These are phyloP conservation scores for Aegithalos caudatus DNA, from an alignment of 2,113 vertebrate species.

Conservation along the genomic window DNA sequence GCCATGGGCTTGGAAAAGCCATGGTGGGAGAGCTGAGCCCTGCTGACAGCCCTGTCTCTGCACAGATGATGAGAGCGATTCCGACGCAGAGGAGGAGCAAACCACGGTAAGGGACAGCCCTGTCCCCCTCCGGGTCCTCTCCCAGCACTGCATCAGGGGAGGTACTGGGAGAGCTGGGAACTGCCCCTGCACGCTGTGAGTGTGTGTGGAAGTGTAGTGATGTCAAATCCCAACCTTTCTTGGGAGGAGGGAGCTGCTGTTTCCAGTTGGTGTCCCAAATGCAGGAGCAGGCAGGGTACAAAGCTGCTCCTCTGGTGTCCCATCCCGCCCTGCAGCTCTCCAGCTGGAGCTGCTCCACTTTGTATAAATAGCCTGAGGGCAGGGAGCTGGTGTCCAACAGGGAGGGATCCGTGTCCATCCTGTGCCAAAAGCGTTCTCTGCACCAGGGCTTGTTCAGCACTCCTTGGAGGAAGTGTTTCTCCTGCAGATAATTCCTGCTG, in stretches of 20 bases:
- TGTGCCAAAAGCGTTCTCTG: neutral
- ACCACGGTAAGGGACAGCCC: constrained; percentile 81
- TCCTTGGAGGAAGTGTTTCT: neutral
- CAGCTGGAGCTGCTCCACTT: constrained; percentile 36
- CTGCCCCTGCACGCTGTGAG: fast-evolving
- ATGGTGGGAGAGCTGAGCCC: neutral
- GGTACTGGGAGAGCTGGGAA: neutral
- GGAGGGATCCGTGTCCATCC: neutral
- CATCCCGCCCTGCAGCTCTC: neutral
- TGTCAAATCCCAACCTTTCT: neutral
- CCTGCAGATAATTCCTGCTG: neutral
- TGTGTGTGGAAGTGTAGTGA: neutral
- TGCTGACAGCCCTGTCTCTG: neutral
- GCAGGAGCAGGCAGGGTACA: neutral
- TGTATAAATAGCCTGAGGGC: constrained; percentile 10
- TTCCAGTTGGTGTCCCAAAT: neutral
- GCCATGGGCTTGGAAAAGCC: neutral
- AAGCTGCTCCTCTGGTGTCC: neutral
- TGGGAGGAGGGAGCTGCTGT: neutral
- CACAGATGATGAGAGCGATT: constrained; percentile 96
- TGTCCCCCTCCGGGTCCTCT: neutral
- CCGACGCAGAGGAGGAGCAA: constrained; percentile 94
- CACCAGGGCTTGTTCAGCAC: neutral
- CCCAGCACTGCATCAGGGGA: fast-evolving
- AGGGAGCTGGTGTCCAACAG: neutral